Conservation (phyloP, 1,140 invertebrate species). For the Lasaia peninsularis region DNA sequence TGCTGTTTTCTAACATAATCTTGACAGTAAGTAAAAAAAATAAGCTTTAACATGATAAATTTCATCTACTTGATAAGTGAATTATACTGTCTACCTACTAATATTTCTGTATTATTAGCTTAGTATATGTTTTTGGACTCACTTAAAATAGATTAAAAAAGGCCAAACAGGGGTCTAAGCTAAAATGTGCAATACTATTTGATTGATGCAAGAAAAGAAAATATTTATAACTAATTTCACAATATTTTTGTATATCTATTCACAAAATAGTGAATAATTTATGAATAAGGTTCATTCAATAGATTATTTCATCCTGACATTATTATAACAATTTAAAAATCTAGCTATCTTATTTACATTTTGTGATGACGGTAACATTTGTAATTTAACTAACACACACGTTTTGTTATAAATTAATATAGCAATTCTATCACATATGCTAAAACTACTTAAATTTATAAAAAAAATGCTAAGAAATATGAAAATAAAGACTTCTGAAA, state of each 20-base stretch:
- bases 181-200: too few species aligned
- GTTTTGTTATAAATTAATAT: neutral
- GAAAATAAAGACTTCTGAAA: neutral
- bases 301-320: slow-evolving; percentile 18
- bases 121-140: too few species aligned
- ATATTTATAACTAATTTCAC: neutral
- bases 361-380: slow-evolving; percentile 59
- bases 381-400: neutral
- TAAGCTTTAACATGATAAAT: too few species aligned
- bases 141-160: too few species aligned
- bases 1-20: neutral
- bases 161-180: too few species aligned
- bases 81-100: too few species aligned
- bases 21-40: neutral
- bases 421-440: neutral
- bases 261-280: neutral
- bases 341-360: slow-evolving; percentile 53
- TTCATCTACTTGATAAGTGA: too few species aligned
- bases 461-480: neutral
- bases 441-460: neutral
- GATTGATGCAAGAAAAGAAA: too few species aligned
- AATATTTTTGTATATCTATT: neutral
- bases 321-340: slow-evolving; percentile 47
- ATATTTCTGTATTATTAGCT: too few species aligned
- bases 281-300: slow-evolving; percentile 1